Evolutionary conservation across 2,113 vertebrate genomes (phyloP), one percentile per base, ranked within the genome.

Genomic region (Penelope pileata): DNA sequence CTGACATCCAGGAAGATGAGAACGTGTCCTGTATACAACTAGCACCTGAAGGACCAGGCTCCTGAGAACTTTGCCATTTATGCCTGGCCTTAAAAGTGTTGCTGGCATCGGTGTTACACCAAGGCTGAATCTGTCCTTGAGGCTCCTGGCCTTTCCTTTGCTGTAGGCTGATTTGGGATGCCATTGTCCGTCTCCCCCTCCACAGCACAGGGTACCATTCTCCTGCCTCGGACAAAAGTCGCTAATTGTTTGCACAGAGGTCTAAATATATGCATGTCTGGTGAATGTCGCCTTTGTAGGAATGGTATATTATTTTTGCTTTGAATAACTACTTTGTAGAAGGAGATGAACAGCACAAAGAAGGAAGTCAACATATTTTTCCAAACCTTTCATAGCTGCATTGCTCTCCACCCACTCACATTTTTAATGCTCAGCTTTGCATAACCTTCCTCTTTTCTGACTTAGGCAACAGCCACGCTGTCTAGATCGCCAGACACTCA

Each of bases 291-390:
- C 79, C 53, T 91, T 90, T 86, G 34, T 78, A 72, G 48, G 42
- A 60, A 81, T 34, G 15, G 18, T 83, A 13, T 82, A 23, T 85
- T 84, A 56, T 77, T 90, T 95, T 89, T 85, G 53, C 48, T 92
- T 83, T 74, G 17, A 64, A 22, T 64, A 93, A 80, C 63, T 40
- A 29, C 79, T 95, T 73, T 42, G 36, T 66, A 34, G 64, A 72
- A 86, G 54, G 90, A 79, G n/a, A 67, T 83, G 54, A 79, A 21
- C 60, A 93, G 5, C 12, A 62, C 12, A 34, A 69, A 75, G 68
- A 70, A 26, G 70, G 43, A 91, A 60, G 80, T 51, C 50, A 30
- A 47, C 26, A 4, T 62, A 29, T 79, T 88, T 94, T 84, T 92
- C 38, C 80, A 74, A 92, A 79, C 38, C 9, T 56, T 87, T 85